phyloP scores from a whole-genome alignment of 2,797 vertebrate genomes.

The Sebastes vulpes region DNA sequence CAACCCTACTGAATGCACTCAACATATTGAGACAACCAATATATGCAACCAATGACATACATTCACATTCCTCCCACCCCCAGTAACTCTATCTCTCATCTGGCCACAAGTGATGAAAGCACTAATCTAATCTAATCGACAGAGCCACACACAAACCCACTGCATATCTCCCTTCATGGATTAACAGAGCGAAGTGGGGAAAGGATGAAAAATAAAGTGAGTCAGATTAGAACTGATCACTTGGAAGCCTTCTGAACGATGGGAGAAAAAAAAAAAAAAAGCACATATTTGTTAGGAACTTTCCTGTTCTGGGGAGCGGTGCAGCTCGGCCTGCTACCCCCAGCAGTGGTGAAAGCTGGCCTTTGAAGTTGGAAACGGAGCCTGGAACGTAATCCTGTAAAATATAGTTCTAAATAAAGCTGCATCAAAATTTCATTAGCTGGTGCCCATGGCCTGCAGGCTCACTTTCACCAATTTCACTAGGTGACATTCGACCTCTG shows the following conservation, averaged over 20 bases:
- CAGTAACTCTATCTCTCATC: slow-evolving; percentile 41
- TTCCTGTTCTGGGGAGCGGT: slow-evolving; percentile 30
- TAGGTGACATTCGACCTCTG: slow-evolving; percentile 73
- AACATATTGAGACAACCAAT: not conserved
- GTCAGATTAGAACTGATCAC: slow-evolving; percentile 58
- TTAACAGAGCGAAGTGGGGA: slow-evolving; percentile 49
- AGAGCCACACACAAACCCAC: slow-evolving; percentile 40
- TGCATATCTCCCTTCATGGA: slow-evolving; percentile 47
- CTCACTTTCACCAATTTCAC: slow-evolving; percentile 75
- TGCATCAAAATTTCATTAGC: slow-evolving; percentile 82
- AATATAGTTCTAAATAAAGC: slow-evolving; percentile 82
- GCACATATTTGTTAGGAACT: slow-evolving; percentile 19
- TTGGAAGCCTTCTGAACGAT: slow-evolving; percentile 45
- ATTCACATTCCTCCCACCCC: not conserved
- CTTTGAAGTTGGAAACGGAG: slow-evolving; percentile 83
- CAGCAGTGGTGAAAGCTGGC: slow-evolving; percentile 69
- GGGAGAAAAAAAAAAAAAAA: not conserved
- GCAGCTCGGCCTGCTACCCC: slow-evolving; percentile 41
- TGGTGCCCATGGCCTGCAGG: slow-evolving; percentile 43
- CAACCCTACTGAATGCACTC: not conserved
- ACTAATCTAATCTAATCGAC: slow-evolving; percentile 65
- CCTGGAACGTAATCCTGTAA: slow-evolving; percentile 81
- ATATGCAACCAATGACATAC: not conserved
- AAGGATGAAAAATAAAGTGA: slow-evolving; percentile 56
- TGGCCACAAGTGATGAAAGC: slow-evolving; percentile 55